phyloP scores from a whole-genome alignment of 2,113 vertebrate species.

The Vireo altiloquus region DNA sequence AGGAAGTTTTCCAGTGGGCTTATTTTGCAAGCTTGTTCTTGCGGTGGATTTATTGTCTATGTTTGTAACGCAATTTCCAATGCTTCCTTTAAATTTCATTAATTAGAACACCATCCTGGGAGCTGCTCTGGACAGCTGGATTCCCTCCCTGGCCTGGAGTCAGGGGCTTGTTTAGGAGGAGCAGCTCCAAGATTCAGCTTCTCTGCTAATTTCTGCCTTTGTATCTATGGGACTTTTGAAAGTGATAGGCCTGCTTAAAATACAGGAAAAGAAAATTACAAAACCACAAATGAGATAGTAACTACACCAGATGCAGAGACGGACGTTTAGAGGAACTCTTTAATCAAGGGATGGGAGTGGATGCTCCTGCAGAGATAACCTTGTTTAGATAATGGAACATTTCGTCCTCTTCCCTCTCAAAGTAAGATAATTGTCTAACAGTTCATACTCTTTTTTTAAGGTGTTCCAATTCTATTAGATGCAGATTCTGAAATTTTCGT shows the following conservation, averaged over 20 bases:
- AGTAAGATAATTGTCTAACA: neutral
- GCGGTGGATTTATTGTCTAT: neutral
- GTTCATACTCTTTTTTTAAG: neutral
- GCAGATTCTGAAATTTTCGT: neutral
- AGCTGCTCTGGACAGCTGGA: neutral
- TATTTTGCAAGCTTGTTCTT: slow-evolving; percentile 21
- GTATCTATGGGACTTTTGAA: neutral
- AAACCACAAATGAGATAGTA: slow-evolving; percentile 43
- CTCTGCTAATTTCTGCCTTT: neutral
- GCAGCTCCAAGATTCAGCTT: neutral
- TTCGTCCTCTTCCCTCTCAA: neutral
- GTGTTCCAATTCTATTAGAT: neutral
- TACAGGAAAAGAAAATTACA: neutral
- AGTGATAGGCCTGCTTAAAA: slow-evolving; percentile 13
- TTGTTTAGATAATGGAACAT: slow-evolving; percentile 19
- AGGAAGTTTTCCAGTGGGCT: neutral
- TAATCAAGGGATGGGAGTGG: slow-evolving; percentile 31
- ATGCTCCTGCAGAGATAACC: slow-evolving; percentile 36
- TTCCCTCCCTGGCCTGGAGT: neutral
- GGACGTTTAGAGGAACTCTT: slow-evolving; percentile 30
- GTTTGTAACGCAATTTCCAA: neutral
- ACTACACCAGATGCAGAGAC: neutral
- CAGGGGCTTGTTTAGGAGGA: neutral
- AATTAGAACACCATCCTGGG: neutral
- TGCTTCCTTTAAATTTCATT: neutral